Evolutionary conservation across 2,113 vertebrate genomes (phyloP).

Genomic region (Pelecanoides urinatrix): DNA sequence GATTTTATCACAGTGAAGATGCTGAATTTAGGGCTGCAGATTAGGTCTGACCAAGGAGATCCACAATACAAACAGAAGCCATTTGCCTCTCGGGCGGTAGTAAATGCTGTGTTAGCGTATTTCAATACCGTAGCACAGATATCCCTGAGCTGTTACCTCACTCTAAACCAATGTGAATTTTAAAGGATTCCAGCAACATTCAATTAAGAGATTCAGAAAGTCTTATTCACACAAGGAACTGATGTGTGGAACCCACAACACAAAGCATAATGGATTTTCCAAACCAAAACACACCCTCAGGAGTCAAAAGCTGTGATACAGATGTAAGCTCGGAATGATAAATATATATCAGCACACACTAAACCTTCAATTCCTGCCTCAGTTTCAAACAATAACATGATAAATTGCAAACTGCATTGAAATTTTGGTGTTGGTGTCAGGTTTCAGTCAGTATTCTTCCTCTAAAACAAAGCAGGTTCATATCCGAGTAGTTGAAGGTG

Average conservation of each 20-base stretch:
- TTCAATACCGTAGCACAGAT: background rate
- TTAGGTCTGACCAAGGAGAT: background rate
- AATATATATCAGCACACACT: background rate
- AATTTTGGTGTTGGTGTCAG: background rate
- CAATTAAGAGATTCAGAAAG: background rate
- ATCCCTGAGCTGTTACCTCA: background rate
- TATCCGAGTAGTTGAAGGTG: background rate
- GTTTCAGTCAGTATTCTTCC: background rate
- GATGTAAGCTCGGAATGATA: background rate
- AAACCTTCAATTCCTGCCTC: background rate
- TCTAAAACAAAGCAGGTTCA: background rate
- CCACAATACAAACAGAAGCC: background rate
- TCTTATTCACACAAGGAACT: background rate
- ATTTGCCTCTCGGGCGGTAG: fast-evolving
- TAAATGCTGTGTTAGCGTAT: fast-evolving
- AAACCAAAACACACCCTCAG: background rate
- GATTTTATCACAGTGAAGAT: background rate
- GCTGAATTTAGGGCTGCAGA: background rate
- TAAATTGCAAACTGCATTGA: background rate
- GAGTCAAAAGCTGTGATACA: background rate
- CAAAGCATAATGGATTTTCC: background rate
- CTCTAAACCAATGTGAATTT: background rate
- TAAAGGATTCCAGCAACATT: background rate
- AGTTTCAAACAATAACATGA: background rate
- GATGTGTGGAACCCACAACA: background rate